Percentiles rank a stretch among this genome's conserved stretches.
Evolutionary conservation across 2,797 vertebrate genomes (phyloP).

Genomic region (Vipera ursinii): DNA sequence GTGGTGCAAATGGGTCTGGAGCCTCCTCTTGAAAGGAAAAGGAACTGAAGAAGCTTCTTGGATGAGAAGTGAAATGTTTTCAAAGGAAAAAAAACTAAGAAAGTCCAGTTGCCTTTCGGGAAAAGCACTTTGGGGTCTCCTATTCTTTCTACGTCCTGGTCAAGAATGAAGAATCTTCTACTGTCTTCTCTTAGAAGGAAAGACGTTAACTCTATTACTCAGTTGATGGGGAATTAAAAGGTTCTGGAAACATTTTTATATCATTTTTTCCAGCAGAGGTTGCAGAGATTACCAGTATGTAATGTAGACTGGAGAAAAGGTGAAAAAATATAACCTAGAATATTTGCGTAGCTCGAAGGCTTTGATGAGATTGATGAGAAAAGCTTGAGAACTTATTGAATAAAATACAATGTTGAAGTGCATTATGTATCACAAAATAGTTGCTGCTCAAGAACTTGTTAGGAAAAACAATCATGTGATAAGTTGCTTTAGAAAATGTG

Average conservation of each 20-base stretch:
- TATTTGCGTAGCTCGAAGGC: neutral
- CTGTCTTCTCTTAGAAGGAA: neutral
- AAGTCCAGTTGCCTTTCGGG: too few relatives aligned
- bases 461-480: conserved; percentile 18
- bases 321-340: neutral
- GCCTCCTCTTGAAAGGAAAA: too few relatives aligned
- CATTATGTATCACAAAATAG: conserved; percentile 21
- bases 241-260: neutral
- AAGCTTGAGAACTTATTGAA: neutral
- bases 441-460: conserved; percentile 13
- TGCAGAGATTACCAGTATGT: neutral
- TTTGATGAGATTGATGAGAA: conserved; percentile 21
- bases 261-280: neutral
- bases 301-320: neutral
- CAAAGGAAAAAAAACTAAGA: too few relatives aligned
- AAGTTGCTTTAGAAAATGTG: neutral
- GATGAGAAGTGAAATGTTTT: too few relatives aligned
- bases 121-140: neutral
- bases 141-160: neutral
- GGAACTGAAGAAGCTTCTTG: too few relatives aligned
- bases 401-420: conserved; percentile 2
- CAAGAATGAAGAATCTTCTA: neutral
- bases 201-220: neutral
- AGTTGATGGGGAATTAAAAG: too few relatives aligned
- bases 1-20: too few relatives aligned